phyloP scores from a whole-genome alignment of 2,113 vertebrate species.

The Redunca redunca region DNA sequence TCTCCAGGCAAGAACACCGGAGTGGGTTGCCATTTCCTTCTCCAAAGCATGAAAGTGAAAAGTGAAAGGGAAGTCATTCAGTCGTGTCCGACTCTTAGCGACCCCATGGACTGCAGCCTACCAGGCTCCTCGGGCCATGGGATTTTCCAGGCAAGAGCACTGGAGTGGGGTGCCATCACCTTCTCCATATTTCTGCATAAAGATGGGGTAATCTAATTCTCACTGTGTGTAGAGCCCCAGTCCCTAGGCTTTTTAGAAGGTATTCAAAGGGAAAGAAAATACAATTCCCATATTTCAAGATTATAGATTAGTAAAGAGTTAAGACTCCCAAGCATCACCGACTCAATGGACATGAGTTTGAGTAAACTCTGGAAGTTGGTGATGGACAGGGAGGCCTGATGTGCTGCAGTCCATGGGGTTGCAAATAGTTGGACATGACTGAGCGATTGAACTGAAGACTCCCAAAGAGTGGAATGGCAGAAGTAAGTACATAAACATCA shows the following conservation, averaged over 20 bases:
- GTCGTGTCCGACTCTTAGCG: too few species aligned
- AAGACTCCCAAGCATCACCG: not conserved
- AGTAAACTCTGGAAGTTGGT: not conserved
- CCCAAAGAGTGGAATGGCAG: not conserved
- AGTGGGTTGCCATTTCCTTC: too few species aligned
- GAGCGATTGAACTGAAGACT: not conserved
- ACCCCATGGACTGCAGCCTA: too few species aligned
- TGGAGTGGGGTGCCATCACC: too few species aligned
- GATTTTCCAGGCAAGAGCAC: too few species aligned
- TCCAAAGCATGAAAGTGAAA: too few species aligned
- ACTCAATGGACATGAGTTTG: not conserved
- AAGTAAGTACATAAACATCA: not conserved
- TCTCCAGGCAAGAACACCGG: too few species aligned
- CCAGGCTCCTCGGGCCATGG: too few species aligned
- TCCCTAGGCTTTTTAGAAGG: not conserved
- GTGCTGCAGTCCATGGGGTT: not conserved
- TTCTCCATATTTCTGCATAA: not conserved
- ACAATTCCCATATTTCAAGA: not conserved
- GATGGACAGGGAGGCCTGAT: not conserved
- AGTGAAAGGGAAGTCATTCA: too few species aligned
- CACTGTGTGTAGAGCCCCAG: not conserved
- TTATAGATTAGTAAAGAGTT: not conserved
- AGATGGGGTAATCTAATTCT: not conserved
- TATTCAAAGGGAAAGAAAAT: not conserved
- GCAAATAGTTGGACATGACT: not conserved